Percentiles rank a stretch among this genome's conserved stretches.
Evolutionary conservation across 2,888 invertebrate genomes (phyloP).

Genomic region (Tiphia femorata): DNA sequence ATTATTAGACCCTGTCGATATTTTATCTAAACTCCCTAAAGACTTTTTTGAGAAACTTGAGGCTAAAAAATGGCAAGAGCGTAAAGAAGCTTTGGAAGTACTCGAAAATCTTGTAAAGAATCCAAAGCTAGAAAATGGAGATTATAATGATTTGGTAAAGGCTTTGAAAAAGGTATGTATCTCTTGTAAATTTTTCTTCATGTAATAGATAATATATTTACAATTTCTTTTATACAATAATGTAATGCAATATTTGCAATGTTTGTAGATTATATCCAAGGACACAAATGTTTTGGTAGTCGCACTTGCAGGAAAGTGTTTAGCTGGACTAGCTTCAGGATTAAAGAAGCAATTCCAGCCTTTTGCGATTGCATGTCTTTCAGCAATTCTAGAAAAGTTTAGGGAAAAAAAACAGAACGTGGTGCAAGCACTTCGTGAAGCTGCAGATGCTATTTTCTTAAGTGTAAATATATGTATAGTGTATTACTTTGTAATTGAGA

Average conservation of each 20-base stretch:
- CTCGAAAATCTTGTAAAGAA: conserved; percentile 83
- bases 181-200: conserved; percentile 9
- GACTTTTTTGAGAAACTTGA: conserved; percentile 96
- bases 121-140: conserved; percentile 91
- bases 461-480: conserved; percentile 72
- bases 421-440: conserved; percentile 87
- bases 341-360: conserved; percentile 89
- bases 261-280: conserved; percentile 84
- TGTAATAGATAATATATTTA: conserved; percentile 11
- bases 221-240: too few species aligned
- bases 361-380: conserved; percentile 83
- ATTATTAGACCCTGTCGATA: conserved; percentile 91
- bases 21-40: conserved; percentile 91
- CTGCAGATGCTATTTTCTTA: conserved; percentile 89
- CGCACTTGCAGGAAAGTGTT: conserved; percentile 85
- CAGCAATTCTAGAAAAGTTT: conserved; percentile 92
- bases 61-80: conserved; percentile 96
- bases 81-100: conserved; percentile 91
- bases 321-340: conserved; percentile 86
- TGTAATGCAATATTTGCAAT: too few species aligned
- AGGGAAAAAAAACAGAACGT: conserved; percentile 97
- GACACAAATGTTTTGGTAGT: conserved; percentile 96
- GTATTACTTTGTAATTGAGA: too few species aligned
- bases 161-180: conserved; percentile 85
- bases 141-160: conserved; percentile 91